phyloP scores from a whole-genome alignment of 2,797 vertebrate genomes.

The Valencia hispanica region DNA sequence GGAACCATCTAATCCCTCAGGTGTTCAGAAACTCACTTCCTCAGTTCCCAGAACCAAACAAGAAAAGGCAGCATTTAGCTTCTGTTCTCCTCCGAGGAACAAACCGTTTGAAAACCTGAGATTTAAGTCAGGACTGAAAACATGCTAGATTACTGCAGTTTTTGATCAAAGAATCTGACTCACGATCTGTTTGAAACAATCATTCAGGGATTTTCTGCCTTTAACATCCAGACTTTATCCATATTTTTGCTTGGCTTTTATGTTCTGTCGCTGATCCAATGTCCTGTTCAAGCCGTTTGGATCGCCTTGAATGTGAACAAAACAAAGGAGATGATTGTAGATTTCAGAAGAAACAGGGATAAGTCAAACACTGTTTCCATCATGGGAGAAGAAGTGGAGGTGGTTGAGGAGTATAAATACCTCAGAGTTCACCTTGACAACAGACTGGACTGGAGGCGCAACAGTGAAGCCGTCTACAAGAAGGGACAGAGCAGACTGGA shows the following conservation, averaged over 20 bases:
- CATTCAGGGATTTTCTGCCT: neutral
- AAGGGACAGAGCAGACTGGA: no score
- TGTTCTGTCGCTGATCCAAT: neutral
- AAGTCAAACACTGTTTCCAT: no score
- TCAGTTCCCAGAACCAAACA: neutral
- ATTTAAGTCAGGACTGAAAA: neutral
- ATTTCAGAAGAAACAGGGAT: no score
- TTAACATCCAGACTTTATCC: neutral
- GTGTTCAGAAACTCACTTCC: no score
- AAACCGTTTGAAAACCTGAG: neutral
- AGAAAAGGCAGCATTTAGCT: neutral
- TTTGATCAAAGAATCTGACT: neutral
- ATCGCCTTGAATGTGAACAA: no score
- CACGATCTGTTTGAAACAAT: neutral
- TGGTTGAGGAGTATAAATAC: no score
- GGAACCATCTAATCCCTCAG: neutral
- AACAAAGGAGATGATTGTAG: no score
- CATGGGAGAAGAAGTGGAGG: no score
- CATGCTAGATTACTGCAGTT: neutral
- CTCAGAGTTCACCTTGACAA: no score
- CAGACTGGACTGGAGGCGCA: no score
- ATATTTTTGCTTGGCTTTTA: neutral
- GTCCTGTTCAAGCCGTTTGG: neutral
- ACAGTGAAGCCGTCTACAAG: no score
- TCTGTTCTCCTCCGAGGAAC: neutral